Evolutionary conservation across 1,140 invertebrate species (phyloP), one percentile per base, ranked within the genome.

Genomic region (Drosophila lacertosa): DNA sequence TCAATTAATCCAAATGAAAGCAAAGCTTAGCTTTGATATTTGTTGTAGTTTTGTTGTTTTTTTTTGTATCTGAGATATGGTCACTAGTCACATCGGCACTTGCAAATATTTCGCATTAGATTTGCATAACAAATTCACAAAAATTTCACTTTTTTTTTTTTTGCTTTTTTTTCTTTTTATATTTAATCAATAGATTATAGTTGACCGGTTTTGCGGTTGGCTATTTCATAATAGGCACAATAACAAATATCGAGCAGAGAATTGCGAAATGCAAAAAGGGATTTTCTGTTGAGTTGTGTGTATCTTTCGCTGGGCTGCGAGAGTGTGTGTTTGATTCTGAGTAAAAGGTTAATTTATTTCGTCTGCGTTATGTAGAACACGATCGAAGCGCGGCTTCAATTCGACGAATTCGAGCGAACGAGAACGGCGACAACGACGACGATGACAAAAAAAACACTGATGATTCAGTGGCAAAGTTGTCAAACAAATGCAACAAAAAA

Each of bases 1-100:
- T 64, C 66, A 65, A 80, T 80, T 77, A 80, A 84, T 84, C 81
- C 81, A 86, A 86, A 77, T 77, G 73, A 84, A 86, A 72, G 79
- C 51, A 32, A 13, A 42, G 57, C 48, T 16, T 16, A 13, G 57
- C 37, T 68, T 6, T 24, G 57, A 20, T 57, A 48, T 60, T 32
- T 42, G 10, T 11, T 37, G 32, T 26, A 35, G 33, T 63, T 54
- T 29, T 35, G 33, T 33, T 35, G 13, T 65, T 58, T 50, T 59
- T 18, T 15, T 11, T 35, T 37, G 22, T 58, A 58, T 47, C 42
- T 64, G 24, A 54, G 45, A 59, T 51, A 15, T 60, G 26, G 45
- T 60, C 64, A 60, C 64, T 42, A 44, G 59, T 63, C 59, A 65
- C 78, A 66, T 79, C 71, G 71, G 67, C 60, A 86, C 62, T 67